phyloP scores from a whole-genome alignment of 2,888 invertebrate species.

The Drosophila nigricruria region DNA sequence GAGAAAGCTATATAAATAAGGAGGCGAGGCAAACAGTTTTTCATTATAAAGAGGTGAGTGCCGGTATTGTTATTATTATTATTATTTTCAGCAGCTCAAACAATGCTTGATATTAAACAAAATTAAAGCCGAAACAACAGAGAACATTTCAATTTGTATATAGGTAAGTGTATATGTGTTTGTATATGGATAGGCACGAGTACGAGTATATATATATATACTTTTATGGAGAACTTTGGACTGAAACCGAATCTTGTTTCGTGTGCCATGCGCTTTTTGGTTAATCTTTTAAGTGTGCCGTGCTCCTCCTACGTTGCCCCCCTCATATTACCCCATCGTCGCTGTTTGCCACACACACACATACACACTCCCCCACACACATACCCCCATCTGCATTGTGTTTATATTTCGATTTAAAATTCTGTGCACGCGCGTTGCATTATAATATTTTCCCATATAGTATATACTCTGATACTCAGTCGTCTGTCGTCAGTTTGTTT shows the following conservation, averaged over 20 bases:
- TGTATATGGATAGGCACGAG: constrained; percentile 18
- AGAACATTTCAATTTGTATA: constrained; percentile 42
- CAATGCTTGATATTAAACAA: constrained; percentile 73
- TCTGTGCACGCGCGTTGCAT: constrained; percentile 74
- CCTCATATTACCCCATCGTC: background rate
- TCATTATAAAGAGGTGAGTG: constrained; percentile 29
- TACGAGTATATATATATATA: constrained; percentile 6
- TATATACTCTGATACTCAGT: constrained; percentile 44
- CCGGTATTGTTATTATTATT: constrained; percentile 61
- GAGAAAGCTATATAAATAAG: constrained; percentile 16
- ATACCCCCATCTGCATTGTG: constrained; percentile 20
- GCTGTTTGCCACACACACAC: background rate
- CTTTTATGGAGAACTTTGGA: constrained; percentile 28
- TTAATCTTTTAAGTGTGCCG: constrained; percentile 78
- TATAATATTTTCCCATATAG: constrained; percentile 62
- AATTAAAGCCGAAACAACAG: constrained; percentile 59
- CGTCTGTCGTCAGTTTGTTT: constrained; percentile 53
- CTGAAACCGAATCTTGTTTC: constrained; percentile 42
- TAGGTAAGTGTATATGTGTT: constrained; percentile 6
- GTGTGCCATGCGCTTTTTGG: constrained; percentile 50
- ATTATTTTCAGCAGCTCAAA: constrained; percentile 72
- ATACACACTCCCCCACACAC: background rate
- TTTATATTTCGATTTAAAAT: constrained; percentile 75
- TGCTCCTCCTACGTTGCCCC: constrained; percentile 18
- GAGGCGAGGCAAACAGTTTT: constrained; percentile 26